These are phyloP conservation scores for Megaleporinus macrocephalus DNA, from an alignment of 2,113 vertebrate species.

Conservation along the genomic window DNA sequence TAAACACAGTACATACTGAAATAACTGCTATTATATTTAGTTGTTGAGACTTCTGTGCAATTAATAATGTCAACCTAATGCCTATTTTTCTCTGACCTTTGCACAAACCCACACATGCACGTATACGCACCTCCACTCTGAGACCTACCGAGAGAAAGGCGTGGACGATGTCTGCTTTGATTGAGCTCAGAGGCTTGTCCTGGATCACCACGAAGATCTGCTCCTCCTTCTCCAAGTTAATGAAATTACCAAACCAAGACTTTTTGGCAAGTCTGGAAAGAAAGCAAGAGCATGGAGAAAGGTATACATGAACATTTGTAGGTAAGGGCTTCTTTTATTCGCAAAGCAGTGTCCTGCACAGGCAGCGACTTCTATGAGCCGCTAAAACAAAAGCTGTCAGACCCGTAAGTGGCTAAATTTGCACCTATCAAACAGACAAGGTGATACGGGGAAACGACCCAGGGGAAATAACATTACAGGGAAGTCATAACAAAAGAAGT, in stretches of 20 bases:
- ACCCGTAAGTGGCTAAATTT: background rate
- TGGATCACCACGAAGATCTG: conserved; percentile 98
- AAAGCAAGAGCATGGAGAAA: background rate
- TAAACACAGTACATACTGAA: too few species aligned
- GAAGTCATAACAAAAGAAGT: conserved; percentile 24
- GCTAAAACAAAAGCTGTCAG: background rate
- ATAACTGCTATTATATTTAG: too few species aligned
- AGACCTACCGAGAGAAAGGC: conserved; percentile 94
- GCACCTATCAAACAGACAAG: background rate
- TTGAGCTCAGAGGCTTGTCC: conserved; percentile 97
- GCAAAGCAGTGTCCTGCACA: too few species aligned
- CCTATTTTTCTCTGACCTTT: too few species aligned
- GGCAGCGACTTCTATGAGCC: background rate
- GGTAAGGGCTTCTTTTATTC: background rate
- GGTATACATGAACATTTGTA: background rate
- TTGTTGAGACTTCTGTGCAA: too few species aligned
- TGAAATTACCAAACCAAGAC: conserved; percentile 99
- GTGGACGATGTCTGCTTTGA: conserved; percentile 97
- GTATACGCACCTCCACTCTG: background rate
- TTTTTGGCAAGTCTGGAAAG: conserved; percentile 93
- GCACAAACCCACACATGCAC: too few species aligned
- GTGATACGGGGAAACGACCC: background rate
- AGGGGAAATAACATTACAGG: conserved; percentile 21
- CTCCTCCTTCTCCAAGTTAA: conserved; percentile 97
- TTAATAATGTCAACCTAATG: too few species aligned